These are phyloP conservation scores for Rhagonycha lutea DNA, from an alignment of 2,888 invertebrate genomes.

Conservation along the genomic window DNA sequence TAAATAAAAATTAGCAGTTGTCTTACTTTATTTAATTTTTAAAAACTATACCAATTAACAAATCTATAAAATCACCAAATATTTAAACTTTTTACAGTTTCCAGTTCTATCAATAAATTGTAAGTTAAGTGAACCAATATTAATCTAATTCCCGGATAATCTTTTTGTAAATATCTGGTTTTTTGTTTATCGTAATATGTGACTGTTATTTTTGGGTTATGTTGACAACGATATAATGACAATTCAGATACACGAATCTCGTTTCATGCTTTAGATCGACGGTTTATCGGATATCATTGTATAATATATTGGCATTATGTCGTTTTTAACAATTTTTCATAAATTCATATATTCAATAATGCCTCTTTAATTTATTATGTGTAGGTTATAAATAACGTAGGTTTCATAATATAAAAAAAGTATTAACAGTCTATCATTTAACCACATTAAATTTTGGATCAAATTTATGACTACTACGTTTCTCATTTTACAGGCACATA, in stretches of 20 bases:
- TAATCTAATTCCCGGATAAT: too few relatives aligned
- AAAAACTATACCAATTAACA: too few relatives aligned
- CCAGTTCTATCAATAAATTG: too few relatives aligned
- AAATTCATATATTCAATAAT: neutral
- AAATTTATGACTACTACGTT: constrained; percentile 3
- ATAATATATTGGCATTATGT: constrained; percentile 1
- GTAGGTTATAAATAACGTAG: neutral
- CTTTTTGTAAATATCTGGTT: constrained; percentile 38
- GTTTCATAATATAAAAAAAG: neutral
- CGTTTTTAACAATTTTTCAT: neutral
- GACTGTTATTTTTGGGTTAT: constrained; percentile 42
- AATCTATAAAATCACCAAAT: too few relatives aligned
- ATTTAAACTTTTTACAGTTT: too few relatives aligned
- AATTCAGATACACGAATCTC: constrained; percentile 40
- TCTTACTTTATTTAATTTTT: too few relatives aligned
- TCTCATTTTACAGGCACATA: constrained; percentile 1
- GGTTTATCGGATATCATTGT: constrained; percentile 25
- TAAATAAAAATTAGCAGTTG: too few relatives aligned
- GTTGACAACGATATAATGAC: constrained; percentile 40
- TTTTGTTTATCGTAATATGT: constrained; percentile 40
- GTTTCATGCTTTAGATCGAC: constrained; percentile 34
- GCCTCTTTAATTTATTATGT: neutral
- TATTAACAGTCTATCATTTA: neutral
- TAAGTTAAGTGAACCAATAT: too few relatives aligned
- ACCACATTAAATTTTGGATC: neutral